Evolutionary conservation across 2,888 invertebrate species (phyloP), one percentile per base, ranked within the genome.

Genomic region (Chaetoderma sp.): DNA sequence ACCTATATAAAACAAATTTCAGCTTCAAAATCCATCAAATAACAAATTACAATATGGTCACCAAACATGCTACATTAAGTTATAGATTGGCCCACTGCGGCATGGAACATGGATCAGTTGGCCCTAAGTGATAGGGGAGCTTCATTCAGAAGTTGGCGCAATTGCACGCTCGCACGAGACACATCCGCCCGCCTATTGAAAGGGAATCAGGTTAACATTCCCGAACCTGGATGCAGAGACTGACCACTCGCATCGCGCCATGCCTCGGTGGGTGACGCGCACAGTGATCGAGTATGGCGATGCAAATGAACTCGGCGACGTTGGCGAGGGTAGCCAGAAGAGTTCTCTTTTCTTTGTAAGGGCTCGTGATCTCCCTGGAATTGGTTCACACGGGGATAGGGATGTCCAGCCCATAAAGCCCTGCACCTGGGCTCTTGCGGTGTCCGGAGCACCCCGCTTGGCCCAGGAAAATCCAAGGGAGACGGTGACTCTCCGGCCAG

Each of bases 151-250:
- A 63, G 44, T n/a, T 54, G 63, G 66, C 62, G 70, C 42, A 21
- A 18, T 60, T 30, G n/a, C n/a, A 18, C 50, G 16, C 45, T 63
- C 27, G 45, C 27, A 13, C 30, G 18, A 42, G 44, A 5, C n/a
- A 45, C 42, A 56, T 55, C 59, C 66, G 61, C 47, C 56, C 60
- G 32, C 56, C 59, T 61, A 73, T 67, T 81, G 79, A 84, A 84
- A 83, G 78, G 83, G 82, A 82, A 83, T 77, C 78, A 73, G 80
- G 83, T 82, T 81, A 81, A 84, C 79, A 83, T 83, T 83, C 82
- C 78, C 74, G 89, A 89, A 89, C 89, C 89, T 87, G 89, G 88
- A 87, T 87, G 88, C 88, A 88, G 89, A 89, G 77, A 77, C 75
- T 58, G 73, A 63, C 67, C 68, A 36, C 56, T 21, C 28, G 67